Conservation (phyloP, 2,888 invertebrate species). For the Agapostemon virescens region DNA sequence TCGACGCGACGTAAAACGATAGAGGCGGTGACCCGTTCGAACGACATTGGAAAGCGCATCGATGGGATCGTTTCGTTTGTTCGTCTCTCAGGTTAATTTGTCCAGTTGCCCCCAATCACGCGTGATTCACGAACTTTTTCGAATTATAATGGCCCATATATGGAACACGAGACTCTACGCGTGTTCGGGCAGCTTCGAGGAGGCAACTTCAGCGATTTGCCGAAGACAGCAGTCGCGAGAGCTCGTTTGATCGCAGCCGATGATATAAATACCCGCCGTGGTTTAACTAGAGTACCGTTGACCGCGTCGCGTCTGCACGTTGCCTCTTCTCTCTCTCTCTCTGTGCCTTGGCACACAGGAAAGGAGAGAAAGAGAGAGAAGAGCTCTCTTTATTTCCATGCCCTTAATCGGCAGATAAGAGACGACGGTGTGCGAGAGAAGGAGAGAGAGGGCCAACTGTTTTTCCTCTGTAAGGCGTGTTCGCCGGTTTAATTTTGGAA, state of each 20-base stretch:
- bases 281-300: conserved; percentile 28
- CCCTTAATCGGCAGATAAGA: conserved; percentile 29
- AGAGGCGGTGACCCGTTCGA: background rate
- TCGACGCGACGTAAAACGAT: background rate
- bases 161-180: background rate
- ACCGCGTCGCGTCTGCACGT: conserved; percentile 18
- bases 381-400: conserved; percentile 20
- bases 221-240: conserved; percentile 1
- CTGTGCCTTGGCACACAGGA: too few species aligned
- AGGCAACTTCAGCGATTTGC: background rate
- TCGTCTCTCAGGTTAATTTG: background rate
- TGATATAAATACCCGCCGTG: conserved; percentile 44
- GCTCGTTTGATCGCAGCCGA: conserved; percentile 36
- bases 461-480: background rate
- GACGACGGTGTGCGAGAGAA: too few species aligned
- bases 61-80: background rate
- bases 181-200: background rate
- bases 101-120: background rate
- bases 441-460: conserved; percentile 24
- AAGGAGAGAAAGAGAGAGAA: background rate
- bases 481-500: background rate
- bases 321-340: conserved; percentile 14
- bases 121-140: background rate
- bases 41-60: background rate
- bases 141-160: background rate